Base-by-base conservation (phyloP, 2,888 invertebrate species). In the Caenorhabditis becei region DNA sequence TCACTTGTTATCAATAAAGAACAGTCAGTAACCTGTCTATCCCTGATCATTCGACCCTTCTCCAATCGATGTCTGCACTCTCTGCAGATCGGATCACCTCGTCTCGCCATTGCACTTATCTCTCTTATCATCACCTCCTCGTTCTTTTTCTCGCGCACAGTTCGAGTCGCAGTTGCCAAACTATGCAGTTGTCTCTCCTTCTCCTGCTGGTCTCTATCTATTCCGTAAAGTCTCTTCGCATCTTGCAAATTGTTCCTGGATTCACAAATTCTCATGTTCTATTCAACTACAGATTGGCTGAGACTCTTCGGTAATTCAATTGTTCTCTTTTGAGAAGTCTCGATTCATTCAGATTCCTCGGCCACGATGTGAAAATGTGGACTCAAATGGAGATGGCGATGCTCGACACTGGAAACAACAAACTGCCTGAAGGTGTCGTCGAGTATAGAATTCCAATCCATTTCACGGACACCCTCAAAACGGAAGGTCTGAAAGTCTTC, bases 261-360 rank as follows among this genome's bases (percentile, higher is more conserved):
- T 90, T 90, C 81, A 90, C 90, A 0, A 90, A 91, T 77, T 88
- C 88, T 49, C 90, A 90, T 83, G 88, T 90, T 53, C 82, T 90
- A 10, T 90, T 90, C 82, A 90, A 90, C 66, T 90, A 90, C 62
- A 83, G 90, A 63, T 70, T 90, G 14, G 88, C 90, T 1, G 87
- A 88, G 23, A 88, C 88, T 10, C 72, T 90, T 24, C 85, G 75
- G 79, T 85, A n/a, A 58, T 5, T 11, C 26, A 51, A 44, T 71
- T 14, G 35, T 8, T 35, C 7, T 35, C 7, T 8, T 8, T 8
- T 1, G 20, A 8, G 20, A 49, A 18, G 20, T 3, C 11, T 18
- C 49, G 20, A 8, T 7, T 37, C 1, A 3, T 83, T 24, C 56
- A 87, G 86, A 51, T 79, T 71, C 20, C 83, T 88, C 14, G 89